phyloP scores from a whole-genome alignment of 2,888 invertebrate genomes.

The Netelia melanura region DNA sequence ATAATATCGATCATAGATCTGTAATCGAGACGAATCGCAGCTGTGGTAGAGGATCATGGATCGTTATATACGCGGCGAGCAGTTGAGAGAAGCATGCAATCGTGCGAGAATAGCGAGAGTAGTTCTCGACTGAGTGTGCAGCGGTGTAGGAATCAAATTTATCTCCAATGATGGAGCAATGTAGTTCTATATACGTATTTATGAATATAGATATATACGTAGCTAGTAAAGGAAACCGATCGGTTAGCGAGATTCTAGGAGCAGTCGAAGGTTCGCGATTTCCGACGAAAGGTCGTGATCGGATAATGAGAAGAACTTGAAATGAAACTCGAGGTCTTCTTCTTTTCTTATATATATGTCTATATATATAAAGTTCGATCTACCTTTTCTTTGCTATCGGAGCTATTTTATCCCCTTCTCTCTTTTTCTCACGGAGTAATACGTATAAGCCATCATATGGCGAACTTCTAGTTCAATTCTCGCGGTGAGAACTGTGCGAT shows the following conservation, averaged over 20 bases:
- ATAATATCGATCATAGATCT: constrained; percentile 52
- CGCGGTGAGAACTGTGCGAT: background rate
- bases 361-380: background rate
- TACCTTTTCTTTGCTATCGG: constrained; percentile 5
- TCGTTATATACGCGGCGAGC: constrained; percentile 24
- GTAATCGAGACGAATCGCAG: constrained; percentile 48
- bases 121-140: constrained; percentile 22
- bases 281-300: constrained; percentile 59
- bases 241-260: constrained; percentile 51
- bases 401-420: background rate
- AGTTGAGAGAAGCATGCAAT: constrained; percentile 23
- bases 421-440: background rate
- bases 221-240: constrained; percentile 47
- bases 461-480: constrained; percentile 19
- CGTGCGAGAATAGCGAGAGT: background rate
- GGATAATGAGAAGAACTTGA: constrained; percentile 59
- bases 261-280: constrained; percentile 44
- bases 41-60: constrained; percentile 38
- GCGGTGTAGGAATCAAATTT: constrained; percentile 55
- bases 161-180: constrained; percentile 29
- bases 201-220: constrained; percentile 19
- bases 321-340: constrained; percentile 29
- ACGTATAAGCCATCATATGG: constrained; percentile 4
- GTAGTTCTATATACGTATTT: background rate
- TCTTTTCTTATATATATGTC: background rate